A percentile compares a stretch with the other conserved stretches of the same genome.
phyloP scores from a whole-genome alignment of 2,797 vertebrate species.

The Arnoldichthys spilopterus region DNA sequence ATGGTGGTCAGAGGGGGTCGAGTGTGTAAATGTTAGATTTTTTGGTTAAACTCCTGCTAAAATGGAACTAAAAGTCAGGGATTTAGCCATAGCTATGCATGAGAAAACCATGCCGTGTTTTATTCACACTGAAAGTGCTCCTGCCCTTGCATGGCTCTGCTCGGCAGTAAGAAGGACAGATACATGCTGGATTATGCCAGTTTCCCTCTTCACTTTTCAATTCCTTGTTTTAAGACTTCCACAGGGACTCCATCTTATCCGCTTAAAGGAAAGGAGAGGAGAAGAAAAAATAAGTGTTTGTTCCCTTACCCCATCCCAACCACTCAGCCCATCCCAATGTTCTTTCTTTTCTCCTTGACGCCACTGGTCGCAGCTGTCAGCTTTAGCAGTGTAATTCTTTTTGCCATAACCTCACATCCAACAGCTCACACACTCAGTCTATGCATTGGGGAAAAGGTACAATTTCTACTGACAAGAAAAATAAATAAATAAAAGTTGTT shows the following conservation, averaged over 20 bases:
- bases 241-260: conserved; percentile 73
- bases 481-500: neutral
- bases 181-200: conserved; percentile 21
- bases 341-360: neutral
- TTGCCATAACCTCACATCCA: conserved; percentile 17
- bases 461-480: neutral
- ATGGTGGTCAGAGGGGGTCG: too few relatives aligned
- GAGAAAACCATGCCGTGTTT: neutral
- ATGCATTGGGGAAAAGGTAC: neutral
- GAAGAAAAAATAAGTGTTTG: conserved; percentile 37
- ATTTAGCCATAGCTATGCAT: neutral
- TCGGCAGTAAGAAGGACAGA: conserved; percentile 14
- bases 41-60: too few relatives aligned
- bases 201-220: conserved; percentile 67
- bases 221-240: conserved; percentile 70
- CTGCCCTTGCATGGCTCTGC: neutral
- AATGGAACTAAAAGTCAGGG: too few relatives aligned
- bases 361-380: conserved; percentile 11
- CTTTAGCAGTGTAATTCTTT: conserved; percentile 22
- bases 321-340: neutral
- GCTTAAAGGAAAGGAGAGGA: conserved; percentile 73
- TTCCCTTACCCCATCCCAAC: neutral
- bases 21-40: too few relatives aligned
- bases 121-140: neutral
- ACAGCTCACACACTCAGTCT: neutral